phyloP scores from a whole-genome alignment of 1,140 invertebrate species.

The Cydia pomonella region DNA sequence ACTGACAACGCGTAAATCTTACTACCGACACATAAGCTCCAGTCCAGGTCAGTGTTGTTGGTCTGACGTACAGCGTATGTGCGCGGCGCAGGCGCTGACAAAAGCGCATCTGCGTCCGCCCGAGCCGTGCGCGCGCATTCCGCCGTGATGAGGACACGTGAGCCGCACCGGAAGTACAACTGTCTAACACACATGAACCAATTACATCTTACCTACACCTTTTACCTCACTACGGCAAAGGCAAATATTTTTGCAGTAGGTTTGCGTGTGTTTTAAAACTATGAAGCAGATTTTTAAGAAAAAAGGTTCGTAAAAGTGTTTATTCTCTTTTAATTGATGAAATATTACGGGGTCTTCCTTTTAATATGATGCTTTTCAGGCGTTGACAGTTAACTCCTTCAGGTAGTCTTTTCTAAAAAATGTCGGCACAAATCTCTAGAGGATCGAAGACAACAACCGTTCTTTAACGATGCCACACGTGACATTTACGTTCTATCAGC shows the following conservation, averaged over 20 bases:
- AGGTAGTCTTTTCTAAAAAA: not conserved
- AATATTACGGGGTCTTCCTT: no score
- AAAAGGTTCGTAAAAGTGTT: no score
- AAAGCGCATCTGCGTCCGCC: conserved; percentile 18
- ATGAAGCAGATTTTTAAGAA: no score
- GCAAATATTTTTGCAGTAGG: no score
- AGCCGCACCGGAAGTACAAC: not conserved
- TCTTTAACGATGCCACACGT: not conserved
- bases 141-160: not conserved
- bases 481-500: not conserved
- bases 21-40: no score
- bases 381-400: not conserved
- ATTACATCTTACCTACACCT: no score
- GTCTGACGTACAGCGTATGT: no score
- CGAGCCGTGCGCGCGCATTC: conserved; percentile 5
- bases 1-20: no score
- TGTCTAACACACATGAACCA: not conserved
- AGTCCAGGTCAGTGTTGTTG: no score
- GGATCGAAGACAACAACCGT: not conserved
- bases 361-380: not conserved
- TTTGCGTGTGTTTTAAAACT: no score
- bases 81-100: not conserved
- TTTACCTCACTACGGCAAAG: no score
- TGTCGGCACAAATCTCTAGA: not conserved
- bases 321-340: no score